Percentiles rank a stretch among this genome's conserved stretches.
phyloP scores from a whole-genome alignment of 2,113 vertebrate species.

The Cololabis saira region DNA sequence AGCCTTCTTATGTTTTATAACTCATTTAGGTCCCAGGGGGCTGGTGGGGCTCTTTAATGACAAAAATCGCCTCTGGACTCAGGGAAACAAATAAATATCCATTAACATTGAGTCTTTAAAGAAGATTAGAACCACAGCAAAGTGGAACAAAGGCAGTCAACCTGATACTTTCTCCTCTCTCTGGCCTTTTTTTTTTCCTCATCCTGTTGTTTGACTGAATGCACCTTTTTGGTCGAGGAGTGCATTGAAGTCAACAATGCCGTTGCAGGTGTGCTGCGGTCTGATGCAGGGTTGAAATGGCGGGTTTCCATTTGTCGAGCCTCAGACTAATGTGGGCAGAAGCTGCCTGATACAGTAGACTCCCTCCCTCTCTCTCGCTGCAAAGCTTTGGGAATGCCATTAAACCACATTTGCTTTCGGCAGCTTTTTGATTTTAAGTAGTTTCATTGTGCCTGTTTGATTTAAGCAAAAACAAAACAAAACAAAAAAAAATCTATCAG shows the following conservation, averaged over 20 bases:
- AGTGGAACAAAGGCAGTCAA: conserved; percentile 22
- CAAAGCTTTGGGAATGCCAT: conserved; percentile 32
- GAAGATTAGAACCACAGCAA: conserved; percentile 20
- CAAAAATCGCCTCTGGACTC: conserved; percentile 14
- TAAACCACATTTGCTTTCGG: conserved; percentile 26
- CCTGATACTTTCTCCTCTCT: conserved; percentile 22
- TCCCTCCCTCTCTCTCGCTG: conserved; percentile 30
- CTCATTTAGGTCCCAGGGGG: conserved; percentile 2
- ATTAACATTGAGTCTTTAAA: conserved; percentile 40
- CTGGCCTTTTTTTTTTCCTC: conserved; percentile 19
- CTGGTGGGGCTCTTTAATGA: conserved; percentile 48
- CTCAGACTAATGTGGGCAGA: conserved; percentile 17
- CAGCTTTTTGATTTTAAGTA: conserved; percentile 32
- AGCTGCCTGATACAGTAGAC: background rate
- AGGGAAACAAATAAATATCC: conserved; percentile 52
- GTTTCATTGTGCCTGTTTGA: conserved; percentile 26
- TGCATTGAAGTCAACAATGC: conserved; percentile 45
- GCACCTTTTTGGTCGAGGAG: conserved; percentile 19
- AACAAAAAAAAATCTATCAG: background rate
- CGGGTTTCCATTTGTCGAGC: conserved; percentile 33
- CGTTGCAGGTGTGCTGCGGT: conserved; percentile 57
- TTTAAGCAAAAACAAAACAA: background rate
- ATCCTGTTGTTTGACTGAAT: conserved; percentile 36
- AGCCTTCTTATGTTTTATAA: too few species aligned
- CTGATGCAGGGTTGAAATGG: conserved; percentile 40